Conservation (phyloP, 2,797 vertebrate genomes). For the Gobio occitaniae region DNA sequence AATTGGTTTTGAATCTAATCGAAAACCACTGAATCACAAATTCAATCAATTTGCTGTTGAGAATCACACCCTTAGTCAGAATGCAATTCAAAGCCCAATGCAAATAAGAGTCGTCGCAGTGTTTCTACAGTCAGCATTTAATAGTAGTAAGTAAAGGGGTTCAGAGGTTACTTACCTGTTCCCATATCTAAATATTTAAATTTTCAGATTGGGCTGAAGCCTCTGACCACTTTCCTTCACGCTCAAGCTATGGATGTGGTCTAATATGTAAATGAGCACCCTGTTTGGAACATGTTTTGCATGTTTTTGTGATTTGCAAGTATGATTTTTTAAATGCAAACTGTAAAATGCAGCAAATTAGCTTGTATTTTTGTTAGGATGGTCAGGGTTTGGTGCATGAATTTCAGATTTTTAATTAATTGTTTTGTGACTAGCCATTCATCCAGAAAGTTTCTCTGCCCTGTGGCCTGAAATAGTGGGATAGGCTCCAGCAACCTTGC, state of each 20-base stretch:
- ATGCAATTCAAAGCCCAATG: background rate
- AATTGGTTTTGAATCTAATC: constrained; percentile 1
- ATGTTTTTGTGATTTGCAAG: constrained; percentile 20
- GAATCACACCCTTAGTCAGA: background rate
- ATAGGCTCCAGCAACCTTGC: background rate
- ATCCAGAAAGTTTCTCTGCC: background rate
- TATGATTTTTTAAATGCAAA: constrained; percentile 18
- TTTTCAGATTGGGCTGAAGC: background rate
- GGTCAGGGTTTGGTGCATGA: background rate
- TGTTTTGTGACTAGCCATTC: background rate
- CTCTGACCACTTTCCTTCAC: background rate
- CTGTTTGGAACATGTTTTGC: constrained; percentile 29
- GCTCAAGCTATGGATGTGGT: constrained; percentile 23
- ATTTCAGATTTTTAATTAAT: background rate
- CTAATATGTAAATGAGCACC: background rate
- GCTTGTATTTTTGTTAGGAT: background rate
- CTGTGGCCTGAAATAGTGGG: background rate
- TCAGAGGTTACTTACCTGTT: constrained; percentile 5
- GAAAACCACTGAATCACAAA: background rate
- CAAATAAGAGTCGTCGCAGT: background rate
- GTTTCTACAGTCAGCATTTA: background rate
- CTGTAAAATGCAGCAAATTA: background rate
- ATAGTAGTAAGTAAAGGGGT: background rate
- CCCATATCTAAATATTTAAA: background rate
- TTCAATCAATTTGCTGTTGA: background rate